Evolutionary conservation across 2,113 vertebrate genomes (phyloP).

Genomic region (Siphamia tubifer): DNA sequence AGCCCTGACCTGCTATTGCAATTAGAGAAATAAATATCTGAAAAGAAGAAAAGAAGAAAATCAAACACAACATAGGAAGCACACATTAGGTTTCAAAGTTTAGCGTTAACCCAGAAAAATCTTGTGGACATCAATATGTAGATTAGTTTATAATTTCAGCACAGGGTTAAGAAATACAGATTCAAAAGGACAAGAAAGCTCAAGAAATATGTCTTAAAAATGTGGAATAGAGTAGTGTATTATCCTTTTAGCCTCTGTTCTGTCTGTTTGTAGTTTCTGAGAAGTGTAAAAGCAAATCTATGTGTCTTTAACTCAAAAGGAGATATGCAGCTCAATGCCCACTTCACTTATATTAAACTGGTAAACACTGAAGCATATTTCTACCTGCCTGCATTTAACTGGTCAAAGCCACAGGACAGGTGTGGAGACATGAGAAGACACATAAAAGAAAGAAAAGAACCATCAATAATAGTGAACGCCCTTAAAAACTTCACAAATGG

Average conservation of each 20-base stretch:
- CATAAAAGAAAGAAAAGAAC: neutral
- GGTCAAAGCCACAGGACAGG: neutral
- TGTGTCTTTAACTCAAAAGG: slow-evolving; percentile 26
- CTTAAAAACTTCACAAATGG: neutral
- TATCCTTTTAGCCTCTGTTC: neutral
- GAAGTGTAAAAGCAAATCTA: neutral
- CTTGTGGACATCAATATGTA: too few relatives aligned
- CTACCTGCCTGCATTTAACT: slow-evolving; percentile 11
- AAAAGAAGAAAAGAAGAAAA: neutral
- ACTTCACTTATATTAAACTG: slow-evolving; percentile 46
- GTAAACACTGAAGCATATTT: slow-evolving; percentile 22
- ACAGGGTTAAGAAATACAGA: neutral
- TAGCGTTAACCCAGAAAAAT: neutral
- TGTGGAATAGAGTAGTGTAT: neutral
- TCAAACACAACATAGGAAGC: too few relatives aligned
- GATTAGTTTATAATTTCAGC: neutral
- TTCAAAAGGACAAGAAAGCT: neutral
- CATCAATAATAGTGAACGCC: neutral
- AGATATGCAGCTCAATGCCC: slow-evolving; percentile 3
- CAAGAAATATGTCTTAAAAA: neutral
- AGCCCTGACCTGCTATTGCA: neutral
- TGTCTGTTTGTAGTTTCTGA: slow-evolving; percentile 9
- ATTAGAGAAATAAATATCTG: neutral
- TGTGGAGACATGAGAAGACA: neutral
- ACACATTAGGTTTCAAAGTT: neutral